These are phyloP conservation scores for Lacerta agilis DNA, from an alignment of 2,797 vertebrate genomes.

Conservation along the genomic window DNA sequence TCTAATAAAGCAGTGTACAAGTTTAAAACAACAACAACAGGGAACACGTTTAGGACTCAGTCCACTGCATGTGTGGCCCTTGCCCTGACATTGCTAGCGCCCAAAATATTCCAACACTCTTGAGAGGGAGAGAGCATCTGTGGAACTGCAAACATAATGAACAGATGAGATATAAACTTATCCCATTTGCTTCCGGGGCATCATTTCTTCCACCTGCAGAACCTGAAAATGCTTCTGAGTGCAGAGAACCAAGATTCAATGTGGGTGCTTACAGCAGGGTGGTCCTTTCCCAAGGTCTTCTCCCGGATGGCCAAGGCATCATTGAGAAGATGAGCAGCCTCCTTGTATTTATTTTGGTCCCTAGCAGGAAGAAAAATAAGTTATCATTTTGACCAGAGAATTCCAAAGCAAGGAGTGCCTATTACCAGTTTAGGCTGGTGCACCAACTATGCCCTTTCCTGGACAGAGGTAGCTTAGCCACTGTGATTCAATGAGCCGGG, in stretches of 20 bases:
- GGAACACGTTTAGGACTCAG: too few species aligned
- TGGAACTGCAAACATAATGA: neutral
- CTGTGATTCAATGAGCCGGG: too few species aligned
- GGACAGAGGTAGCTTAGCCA: too few species aligned
- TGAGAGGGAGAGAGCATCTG: neutral
- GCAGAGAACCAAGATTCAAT: neutral
- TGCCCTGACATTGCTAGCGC: neutral
- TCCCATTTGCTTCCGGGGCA: too few species aligned
- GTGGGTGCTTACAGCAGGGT: slow-evolving; percentile 84
- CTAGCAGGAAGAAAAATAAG: slow-evolving; percentile 64
- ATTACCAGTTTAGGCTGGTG: neutral
- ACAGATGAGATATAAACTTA: neutral
- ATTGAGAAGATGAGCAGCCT: slow-evolving; percentile 89
- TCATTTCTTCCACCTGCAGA: too few species aligned
- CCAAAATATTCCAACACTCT: neutral
- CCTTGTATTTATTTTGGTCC: slow-evolving; percentile 94
- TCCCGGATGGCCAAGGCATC: slow-evolving; percentile 89
- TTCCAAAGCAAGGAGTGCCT: neutral
- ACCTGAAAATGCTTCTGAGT: neutral
- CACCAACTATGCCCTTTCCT: too few species aligned
- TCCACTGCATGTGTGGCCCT: neutral
- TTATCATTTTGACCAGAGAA: too few species aligned
- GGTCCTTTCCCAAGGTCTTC: slow-evolving; percentile 88
- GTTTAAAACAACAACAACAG: neutral
- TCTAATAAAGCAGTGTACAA: too few species aligned